phyloP scores from a whole-genome alignment of 2,888 invertebrate species.

The Acholoe squamosa region DNA sequence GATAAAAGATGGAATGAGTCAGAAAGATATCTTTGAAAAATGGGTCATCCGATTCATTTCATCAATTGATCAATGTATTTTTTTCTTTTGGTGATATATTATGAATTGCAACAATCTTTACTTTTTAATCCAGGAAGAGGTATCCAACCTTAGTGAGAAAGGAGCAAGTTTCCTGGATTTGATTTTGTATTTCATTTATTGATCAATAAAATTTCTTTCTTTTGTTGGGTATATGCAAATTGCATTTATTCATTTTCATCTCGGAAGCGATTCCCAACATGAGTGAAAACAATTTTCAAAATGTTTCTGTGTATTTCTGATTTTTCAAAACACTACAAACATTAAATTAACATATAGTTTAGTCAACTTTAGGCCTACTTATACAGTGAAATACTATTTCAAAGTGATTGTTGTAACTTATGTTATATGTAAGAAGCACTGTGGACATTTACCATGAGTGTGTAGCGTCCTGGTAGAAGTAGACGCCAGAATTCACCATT shows the following conservation, averaged over 20 bases:
- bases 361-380: neutral
- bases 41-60: neutral
- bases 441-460: conserved; percentile 88
- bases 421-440: neutral
- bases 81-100: too few relatives aligned
- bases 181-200: too few relatives aligned
- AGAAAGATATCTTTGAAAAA: neutral
- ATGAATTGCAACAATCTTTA: too few relatives aligned
- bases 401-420: neutral
- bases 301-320: neutral
- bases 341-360: neutral
- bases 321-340: neutral
- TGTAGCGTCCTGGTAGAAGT: conserved; percentile 92
- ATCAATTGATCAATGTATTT: too few relatives aligned
- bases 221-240: too few relatives aligned
- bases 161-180: too few relatives aligned
- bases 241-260: too few relatives aligned
- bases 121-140: too few relatives aligned
- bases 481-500: conserved; percentile 95
- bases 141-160: too few relatives aligned
- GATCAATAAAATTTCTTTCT: too few relatives aligned
- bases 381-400: neutral
- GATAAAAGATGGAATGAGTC: neutral
- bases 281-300: neutral
- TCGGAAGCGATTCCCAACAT: neutral